Evolutionary conservation across 2,888 invertebrate species (phyloP).

Genomic region (Autographa pulchrina): DNA sequence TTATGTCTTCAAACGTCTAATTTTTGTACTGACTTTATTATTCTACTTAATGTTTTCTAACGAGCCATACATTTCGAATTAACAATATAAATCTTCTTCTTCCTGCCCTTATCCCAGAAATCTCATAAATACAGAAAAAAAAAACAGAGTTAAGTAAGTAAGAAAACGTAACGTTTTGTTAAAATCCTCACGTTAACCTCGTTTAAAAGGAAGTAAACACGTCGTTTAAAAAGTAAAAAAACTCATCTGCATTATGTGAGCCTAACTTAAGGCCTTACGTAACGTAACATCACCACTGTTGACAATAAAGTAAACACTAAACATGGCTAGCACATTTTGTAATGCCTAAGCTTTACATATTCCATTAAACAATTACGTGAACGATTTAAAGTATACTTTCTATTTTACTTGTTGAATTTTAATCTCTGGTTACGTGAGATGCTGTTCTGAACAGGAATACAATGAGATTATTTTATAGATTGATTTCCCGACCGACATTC

Average conservation of each 20-base stretch:
- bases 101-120: no score
- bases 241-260: not conserved
- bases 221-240: not conserved
- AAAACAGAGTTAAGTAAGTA: no score
- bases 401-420: constrained; percentile 75
- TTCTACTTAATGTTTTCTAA: no score
- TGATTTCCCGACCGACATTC: constrained; percentile 42
- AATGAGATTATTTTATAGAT: constrained; percentile 25
- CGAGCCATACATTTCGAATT: no score
- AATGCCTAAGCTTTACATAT: constrained; percentile 30
- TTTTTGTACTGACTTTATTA: no score
- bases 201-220: not conserved
- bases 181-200: no score
- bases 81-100: no score
- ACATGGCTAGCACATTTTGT: constrained; percentile 31
- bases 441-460: constrained; percentile 42
- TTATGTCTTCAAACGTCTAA: not conserved
- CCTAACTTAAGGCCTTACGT: constrained; percentile 20
- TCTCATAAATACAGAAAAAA: no score
- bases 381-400: constrained; percentile 72
- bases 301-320: constrained; percentile 27
- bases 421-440: constrained; percentile 73
- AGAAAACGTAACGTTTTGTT: no score
- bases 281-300: constrained; percentile 14
- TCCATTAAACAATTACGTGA: constrained; percentile 63